Evolutionary conservation across 2,797 vertebrate species (phyloP).

Genomic region (Vultur gryphus): DNA sequence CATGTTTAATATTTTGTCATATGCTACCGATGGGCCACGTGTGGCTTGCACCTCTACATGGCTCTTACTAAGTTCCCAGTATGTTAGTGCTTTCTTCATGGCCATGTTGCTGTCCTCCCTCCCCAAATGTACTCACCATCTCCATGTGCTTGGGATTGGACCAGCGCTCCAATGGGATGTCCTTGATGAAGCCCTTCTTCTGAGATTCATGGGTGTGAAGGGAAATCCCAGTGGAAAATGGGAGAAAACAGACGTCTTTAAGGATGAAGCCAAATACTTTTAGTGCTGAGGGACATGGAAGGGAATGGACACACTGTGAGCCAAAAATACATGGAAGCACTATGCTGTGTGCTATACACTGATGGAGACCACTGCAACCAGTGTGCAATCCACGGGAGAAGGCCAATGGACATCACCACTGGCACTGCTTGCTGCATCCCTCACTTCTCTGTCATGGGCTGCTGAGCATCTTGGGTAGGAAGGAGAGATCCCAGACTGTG

Average conservation of each 20-base stretch:
- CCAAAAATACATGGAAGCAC: background rate
- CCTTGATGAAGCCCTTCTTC: background rate
- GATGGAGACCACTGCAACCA: background rate
- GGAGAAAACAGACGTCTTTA: background rate
- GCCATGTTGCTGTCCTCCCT: background rate
- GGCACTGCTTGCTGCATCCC: background rate
- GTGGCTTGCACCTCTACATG: background rate
- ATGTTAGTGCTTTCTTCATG: background rate
- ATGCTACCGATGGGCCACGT: fast-evolving
- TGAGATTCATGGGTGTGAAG: fast-evolving
- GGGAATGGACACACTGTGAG: background rate
- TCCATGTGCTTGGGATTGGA: background rate
- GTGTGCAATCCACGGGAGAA: background rate
- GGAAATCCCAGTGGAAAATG: background rate
- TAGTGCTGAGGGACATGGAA: background rate
- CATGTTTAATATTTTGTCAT: background rate
- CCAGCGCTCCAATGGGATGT: background rate
- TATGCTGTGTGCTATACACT: background rate
- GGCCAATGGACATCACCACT: background rate
- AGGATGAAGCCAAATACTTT: background rate
- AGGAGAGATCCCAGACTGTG: background rate
- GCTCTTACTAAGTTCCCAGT: background rate
- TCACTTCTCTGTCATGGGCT: fast-evolving
- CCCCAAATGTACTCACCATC: background rate
- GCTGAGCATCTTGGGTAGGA: background rate